Evolutionary conservation across 2,888 invertebrate species (phyloP), one percentile per base, ranked within the genome.

Genomic region (Cryptus armator): DNA sequence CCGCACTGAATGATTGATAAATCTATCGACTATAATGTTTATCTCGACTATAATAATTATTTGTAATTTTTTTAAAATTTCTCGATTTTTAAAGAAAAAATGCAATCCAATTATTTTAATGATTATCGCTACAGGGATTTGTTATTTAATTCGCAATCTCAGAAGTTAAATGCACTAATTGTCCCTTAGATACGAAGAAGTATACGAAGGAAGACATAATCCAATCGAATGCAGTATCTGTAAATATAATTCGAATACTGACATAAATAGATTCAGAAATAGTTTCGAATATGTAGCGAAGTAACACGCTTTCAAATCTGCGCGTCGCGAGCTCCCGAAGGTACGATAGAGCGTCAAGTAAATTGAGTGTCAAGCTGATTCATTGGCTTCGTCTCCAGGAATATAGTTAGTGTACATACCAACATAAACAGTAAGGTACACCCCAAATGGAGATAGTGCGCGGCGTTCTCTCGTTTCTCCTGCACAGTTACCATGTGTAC

Each of bases 341-440:
- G 29, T 75, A 48, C 72, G 64, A 80, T 77, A 70, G 71, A 72
- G 66, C 59, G 84, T 84, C 84, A 84, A 66, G 71, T 84, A 84
- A 84, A 84, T 84, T 77, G 84, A 76, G 84, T 77, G 84, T 84
- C 84, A 77, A 72, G 80, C 67, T 84, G 80, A 84, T 81, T 76
- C 76, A 84, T 81, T 67, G 80, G 76, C 43, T 80, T 70, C 71
- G 71, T 80, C 66, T 70, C 76, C 66, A 62, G 43, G 64, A 76
- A 72, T 80, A 71, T 71, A 80, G 80, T 84, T 71, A 80, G 80
- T 62, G 78, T 80, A 76, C 75, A 76, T 75, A 79, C 70, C 76
- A 19, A 56, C 46, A 24, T 48, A 32, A 12, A 62, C 37, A 66
- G 37, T 48, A n/a, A 37, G 46, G 77, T 53, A 51, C 32, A 19